phyloP scores from a whole-genome alignment of 1,140 invertebrate genomes.

The Acromyrmex heyeri region DNA sequence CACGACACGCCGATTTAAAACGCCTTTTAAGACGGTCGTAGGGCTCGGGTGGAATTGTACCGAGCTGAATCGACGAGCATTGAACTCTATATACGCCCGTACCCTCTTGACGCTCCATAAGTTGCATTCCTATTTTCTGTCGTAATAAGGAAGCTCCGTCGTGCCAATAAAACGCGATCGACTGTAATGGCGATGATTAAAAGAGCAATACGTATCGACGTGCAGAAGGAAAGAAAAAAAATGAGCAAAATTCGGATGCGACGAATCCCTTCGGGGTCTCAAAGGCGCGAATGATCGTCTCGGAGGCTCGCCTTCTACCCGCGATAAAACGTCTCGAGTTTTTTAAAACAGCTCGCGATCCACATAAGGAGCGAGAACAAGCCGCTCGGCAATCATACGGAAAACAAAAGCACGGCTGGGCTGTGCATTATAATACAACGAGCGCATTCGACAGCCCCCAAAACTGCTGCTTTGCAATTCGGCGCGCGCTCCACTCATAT shows the following conservation, averaged over 20 bases:
- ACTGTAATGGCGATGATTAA: conserved; percentile 58
- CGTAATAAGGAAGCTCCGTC: conserved; percentile 66
- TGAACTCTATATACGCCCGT: conserved; percentile 60
- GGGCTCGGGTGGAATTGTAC: conserved; percentile 77
- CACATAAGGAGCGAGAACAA: conserved; percentile 73
- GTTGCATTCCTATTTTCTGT: conserved; percentile 74
- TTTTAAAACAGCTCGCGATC: conserved; percentile 49
- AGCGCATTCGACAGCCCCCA: conserved; percentile 61
- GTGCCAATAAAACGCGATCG: conserved; percentile 63
- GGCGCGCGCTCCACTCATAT: conserved; percentile 58
- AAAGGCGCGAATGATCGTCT: conserved; percentile 47
- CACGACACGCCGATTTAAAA: conserved; percentile 85
- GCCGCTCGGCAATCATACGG: conserved; percentile 79
- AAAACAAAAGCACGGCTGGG: conserved; percentile 83
- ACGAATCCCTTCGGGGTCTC: not conserved
- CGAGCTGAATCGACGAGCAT: conserved; percentile 74
- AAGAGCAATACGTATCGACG: conserved; percentile 58
- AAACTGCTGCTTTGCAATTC: conserved; percentile 76
- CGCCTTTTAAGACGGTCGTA: conserved; percentile 81
- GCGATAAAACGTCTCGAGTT: conserved; percentile 46
- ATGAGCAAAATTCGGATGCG: not conserved
- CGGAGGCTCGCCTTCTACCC: conserved; percentile 37
- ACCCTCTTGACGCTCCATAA: conserved; percentile 65
- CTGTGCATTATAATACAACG: conserved; percentile 79
- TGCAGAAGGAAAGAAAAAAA: not conserved